Percentiles rank a stretch among this genome's conserved stretches.
Conservation (phyloP, 92 coral and sea anemone species). For the Palythoa grandis region DNA sequence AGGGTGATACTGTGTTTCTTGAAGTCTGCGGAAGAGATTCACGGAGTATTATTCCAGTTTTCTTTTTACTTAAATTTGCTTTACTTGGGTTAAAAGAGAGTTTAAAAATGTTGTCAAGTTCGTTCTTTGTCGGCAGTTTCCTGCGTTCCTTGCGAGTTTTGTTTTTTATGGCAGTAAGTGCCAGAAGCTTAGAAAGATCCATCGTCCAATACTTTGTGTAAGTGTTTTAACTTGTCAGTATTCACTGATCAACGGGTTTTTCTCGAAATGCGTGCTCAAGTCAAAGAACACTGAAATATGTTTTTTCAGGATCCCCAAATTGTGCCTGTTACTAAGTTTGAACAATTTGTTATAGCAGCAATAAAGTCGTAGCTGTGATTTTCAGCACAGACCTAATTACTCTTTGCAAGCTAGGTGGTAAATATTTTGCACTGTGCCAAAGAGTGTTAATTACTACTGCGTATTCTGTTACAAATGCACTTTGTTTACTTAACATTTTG, state of each 20-base stretch:
- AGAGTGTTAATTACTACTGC: background rate
- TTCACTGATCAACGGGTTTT: background rate
- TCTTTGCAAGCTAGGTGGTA: background rate
- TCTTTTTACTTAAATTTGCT: background rate
- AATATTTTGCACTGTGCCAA: background rate
- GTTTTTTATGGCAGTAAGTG: background rate
- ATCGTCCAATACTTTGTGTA: background rate
- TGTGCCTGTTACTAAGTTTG: no score
- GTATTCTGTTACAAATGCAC: background rate
- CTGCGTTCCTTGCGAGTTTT: background rate
- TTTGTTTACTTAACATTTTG: conserved; percentile 20
- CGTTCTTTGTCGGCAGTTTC: background rate
- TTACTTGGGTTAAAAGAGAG: background rate
- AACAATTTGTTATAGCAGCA: background rate
- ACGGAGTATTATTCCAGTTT: background rate
- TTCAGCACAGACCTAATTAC: background rate
- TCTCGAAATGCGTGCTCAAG: background rate
- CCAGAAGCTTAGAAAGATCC: conserved; percentile 34
- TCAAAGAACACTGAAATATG: background rate
- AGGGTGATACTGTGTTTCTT: conserved; percentile 17
- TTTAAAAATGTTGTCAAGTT: conserved; percentile 4
- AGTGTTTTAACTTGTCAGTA: background rate
- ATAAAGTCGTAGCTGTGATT: background rate
- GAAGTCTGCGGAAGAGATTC: background rate
- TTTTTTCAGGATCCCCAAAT: no score